Base-by-base conservation (phyloP, 2,888 invertebrate species). In the Machimus rusticus region DNA sequence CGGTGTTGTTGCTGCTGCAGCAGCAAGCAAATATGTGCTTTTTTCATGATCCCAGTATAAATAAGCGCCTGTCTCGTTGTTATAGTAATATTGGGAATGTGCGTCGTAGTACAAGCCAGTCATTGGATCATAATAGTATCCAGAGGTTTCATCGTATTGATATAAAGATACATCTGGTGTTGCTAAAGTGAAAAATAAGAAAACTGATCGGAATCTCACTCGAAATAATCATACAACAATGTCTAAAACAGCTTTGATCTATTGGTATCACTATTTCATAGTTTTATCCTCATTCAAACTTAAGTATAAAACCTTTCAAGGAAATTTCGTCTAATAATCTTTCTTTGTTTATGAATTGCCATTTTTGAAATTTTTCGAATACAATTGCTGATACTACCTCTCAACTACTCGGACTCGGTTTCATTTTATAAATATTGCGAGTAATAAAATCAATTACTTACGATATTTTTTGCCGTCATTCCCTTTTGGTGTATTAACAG, bases 21-120 rank as follows among this genome's bases (percentile, higher is more conserved):
- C 91, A 16, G 92, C 95, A 23, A 94, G 93, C 31, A 94, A 92
- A 90, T 96, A 96, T 0, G 95, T 95, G 88, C 94, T 94, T 66
- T 94, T 95, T 0, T 95, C 94, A 0, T 95, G 95, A 93, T 99
- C 98, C 98, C 99, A 99, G 91, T 99, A 99, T 91, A 99, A 94
- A 93, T 98, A 99, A 91, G 98, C 96, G 89, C 96, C 96, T 0
- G 96, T 96, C 90, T 96, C 96, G 90, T 97, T 96, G 92, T 99
- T 99, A 93, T 97, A 99, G 93, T 99, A 99, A 93, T 99, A 99
- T 91, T 97, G 98, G 2, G 99, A 97, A 90, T 95, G 97, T 0
- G 98, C 96, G 93, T 99, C 99, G 92, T 99, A 99, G 93, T 99
- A 99, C 19, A 99, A 94, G 0, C 98, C 97, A 0, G 99, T 99